Conservation (phyloP, 2,113 vertebrate genomes). For the Leptocoma aspasia region DNA sequence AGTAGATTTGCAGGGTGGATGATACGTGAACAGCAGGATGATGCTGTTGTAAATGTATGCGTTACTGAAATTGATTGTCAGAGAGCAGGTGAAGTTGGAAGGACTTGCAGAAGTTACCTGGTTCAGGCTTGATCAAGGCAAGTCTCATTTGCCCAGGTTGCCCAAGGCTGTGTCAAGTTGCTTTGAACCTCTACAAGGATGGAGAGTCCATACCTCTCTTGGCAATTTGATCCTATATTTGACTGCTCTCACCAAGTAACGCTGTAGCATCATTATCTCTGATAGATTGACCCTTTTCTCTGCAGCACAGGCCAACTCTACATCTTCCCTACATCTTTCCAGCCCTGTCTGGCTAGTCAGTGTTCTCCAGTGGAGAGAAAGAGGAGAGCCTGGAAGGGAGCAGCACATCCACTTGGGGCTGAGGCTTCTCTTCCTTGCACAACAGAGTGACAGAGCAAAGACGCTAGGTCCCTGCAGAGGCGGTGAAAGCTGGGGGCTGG, state of each 20-base stretch:
- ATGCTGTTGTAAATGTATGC: not conserved
- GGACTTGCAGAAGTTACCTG: not conserved
- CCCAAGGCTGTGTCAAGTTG: not conserved
- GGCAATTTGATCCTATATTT: not conserved
- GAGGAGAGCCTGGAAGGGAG: not conserved
- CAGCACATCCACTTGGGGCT: not conserved
- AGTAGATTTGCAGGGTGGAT: not conserved
- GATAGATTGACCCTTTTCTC: not conserved
- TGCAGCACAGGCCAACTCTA: not conserved
- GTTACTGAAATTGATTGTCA: not conserved
- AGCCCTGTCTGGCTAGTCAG: not conserved
- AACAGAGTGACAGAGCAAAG: not conserved
- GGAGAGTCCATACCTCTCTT: not conserved
- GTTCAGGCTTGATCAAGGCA: not conserved
- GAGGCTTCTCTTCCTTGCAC: not conserved
- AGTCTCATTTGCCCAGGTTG: not conserved
- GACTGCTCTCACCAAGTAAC: rapidly evolving
- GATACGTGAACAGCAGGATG: not conserved
- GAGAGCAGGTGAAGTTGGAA: not conserved
- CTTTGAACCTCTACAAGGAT: not conserved
- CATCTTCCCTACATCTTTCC: not conserved
- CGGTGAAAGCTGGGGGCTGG: not conserved
- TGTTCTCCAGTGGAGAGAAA: not conserved
- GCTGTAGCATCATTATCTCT: not conserved
- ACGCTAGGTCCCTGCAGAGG: not conserved